Base-by-base conservation (phyloP, 2,888 invertebrate species). In the Neoscelio sp. region DNA sequence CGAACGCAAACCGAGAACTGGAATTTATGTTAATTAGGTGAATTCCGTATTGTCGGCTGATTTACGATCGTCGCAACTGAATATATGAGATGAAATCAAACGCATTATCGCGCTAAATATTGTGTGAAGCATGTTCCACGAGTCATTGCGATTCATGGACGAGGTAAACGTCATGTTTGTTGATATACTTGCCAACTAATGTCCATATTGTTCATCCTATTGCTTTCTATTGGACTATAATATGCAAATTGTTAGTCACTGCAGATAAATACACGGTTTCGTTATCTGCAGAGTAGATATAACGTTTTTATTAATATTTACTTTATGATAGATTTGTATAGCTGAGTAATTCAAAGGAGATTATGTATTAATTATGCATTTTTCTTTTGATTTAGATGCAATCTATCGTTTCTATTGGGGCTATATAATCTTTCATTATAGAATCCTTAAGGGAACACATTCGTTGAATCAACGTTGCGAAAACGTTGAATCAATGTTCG, bases 11-110 rank as follows among this genome's bases (percentile, higher is more conserved):
- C 64, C 58, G 26, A 79, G 68, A 50, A 67, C 68, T 73, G 78
- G 74, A 78, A 79, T 79, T 79, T 79, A 75, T 79, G 79, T 17
- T 79, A 79, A 79, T 79, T 75, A 75, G 75, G 65, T 71, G 75
- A 75, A 75, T 78, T 73, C 56, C 74, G 78, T 48, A 78, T 78
- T 73, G 74, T 68, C 67, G 78, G 74, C 64, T 78, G 74, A 78
- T 78, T 74, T 78, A 78, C 58, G 73, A 13, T 18, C 56, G 68
- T 40, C 26, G 35, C n/a, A 40, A 58, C 50, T 40, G 64, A 62
- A 74, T 74, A 73, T 73, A 67, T 13, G 71, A 62, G 58, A 67
- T 54, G 60, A 67, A 71, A 73, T 78, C 73, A 58, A 46, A 58
- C 30, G 64, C 50, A 33, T 67, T 73, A 71, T 67, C 62, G 71